Conservation (phyloP, 2,888 invertebrate species). For the Erebia ligea region DNA sequence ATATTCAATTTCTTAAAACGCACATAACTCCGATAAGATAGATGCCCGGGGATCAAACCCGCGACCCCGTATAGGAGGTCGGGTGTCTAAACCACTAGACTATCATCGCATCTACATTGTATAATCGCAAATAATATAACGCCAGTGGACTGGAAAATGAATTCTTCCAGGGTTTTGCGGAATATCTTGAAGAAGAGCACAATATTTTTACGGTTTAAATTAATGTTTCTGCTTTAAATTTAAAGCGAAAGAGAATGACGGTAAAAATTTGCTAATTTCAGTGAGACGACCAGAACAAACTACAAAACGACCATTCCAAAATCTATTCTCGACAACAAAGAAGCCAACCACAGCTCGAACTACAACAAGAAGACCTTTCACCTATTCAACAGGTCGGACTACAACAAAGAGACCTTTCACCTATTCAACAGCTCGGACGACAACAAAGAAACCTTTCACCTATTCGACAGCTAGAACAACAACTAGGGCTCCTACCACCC, state of each 20-base stretch:
- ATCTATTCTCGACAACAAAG: slow-evolving; percentile 43
- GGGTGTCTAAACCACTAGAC: too few species aligned
- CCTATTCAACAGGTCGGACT: slow-evolving; percentile 39
- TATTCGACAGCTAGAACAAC: slow-evolving; percentile 45
- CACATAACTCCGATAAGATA: too few species aligned
- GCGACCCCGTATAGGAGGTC: too few species aligned
- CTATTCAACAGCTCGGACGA: slow-evolving; percentile 35
- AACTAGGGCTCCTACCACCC: slow-evolving; percentile 52
- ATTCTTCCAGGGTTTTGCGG: too few species aligned
- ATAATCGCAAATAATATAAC: too few species aligned
- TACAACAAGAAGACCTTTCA: slow-evolving; percentile 54
- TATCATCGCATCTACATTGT: too few species aligned
- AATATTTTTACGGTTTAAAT: too few species aligned
- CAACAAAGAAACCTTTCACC: slow-evolving; percentile 38
- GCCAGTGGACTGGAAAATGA: too few species aligned
- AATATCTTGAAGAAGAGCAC: too few species aligned
- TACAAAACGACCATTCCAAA: slow-evolving; percentile 57
- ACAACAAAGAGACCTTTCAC: slow-evolving; percentile 54
- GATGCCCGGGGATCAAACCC: too few species aligned
- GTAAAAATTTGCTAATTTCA: slow-evolving; percentile 12
- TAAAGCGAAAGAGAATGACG: background rate
- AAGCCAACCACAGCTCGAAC: slow-evolving; percentile 42
- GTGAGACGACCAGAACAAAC: slow-evolving; percentile 41
- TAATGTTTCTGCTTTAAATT: too few species aligned
- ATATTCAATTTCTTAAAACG: too few species aligned